Base-by-base conservation (phyloP, 1,140 invertebrate species). In the Zaprionus taronus region DNA sequence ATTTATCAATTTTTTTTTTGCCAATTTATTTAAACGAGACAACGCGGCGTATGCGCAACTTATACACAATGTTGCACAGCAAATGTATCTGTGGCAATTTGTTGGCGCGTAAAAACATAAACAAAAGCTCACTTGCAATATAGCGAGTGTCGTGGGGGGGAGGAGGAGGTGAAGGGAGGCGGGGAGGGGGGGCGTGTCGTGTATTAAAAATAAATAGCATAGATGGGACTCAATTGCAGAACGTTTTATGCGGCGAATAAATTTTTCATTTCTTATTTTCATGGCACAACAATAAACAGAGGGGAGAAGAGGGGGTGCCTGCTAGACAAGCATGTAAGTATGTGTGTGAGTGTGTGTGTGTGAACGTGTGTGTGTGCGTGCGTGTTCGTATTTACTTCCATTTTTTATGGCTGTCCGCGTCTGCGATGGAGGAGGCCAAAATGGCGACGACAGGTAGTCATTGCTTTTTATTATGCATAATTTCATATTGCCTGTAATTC, bases 401-500 rank as follows among this genome's bases (percentile, higher is more conserved):
- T 87, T 83, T 86, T 85, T 86, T 89, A 86, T 83, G 80, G 69
- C 36, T 15, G 61, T 20, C 73, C 72, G 77, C 70, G 84, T 83
- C 72, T 79, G 58, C 28, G 31, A 34, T 34, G 63, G 41, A 24
- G n/a, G 6, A 17, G 36, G 47, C 63, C 60, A 77, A 82, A 83
- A 83, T 87, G 75, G 84, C 85, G 85, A 79, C 84, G 85, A 89
- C 84, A 89, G 84, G 85, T 89, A 90, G 84, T 89, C 85, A 89
- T 89, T 90, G 84, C 67, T 78, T 89, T 89, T 89, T 89, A 90
- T 89, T 89, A 90, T 89, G 84, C 84, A 89, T 89, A 89, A 89
- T 89, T 89, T 80, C 81, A 86, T 89, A 89, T 89, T 89, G 84
- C 72, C 84, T 84, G 84, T 89, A 89, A 89, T 89, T 89, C 89